Base-by-base conservation (phyloP, 2,888 invertebrate species). In the Gandaritis pyraliata region DNA sequence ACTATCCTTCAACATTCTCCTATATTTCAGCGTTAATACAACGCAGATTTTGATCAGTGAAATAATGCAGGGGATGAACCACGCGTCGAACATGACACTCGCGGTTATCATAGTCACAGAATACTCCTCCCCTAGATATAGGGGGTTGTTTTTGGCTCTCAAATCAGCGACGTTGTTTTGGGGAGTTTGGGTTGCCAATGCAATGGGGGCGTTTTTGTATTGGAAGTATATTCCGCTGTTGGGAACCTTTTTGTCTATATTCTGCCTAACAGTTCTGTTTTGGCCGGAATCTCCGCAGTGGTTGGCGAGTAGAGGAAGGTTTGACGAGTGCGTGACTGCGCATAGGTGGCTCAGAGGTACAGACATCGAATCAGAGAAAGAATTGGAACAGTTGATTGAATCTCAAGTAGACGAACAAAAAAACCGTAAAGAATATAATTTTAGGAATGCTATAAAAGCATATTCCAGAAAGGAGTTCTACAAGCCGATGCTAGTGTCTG, bases 181-280 rank as follows among this genome's bases (percentile, higher is more conserved):
- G 76, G 79, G 78, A 2, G 54, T 77, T 1, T 79, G 78, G 76
- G 69, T 72, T 4, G 66, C 81, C 0, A 81, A 81, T 38, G 71
- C 75, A 0, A 72, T 80, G 15, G 81, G 80, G 2, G 74, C 77
- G 0, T 76, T 73, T 54, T 70, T 68, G 2, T 39, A 74, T 63
- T 79, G 79, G 78, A 78, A 67, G 13, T 68, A 68, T 46, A 77
- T 80, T 13, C 67, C 76, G 1, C 15, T 75, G 4, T 13, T 76
- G 0, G 75, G 75, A 0, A 58, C 74, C 8, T 29, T 67, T 8
- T 49, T 65, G 15, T 69, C 74, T 0, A 0, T 70, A 0, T 73
- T 61, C 29, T 59, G 69, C 0, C 64, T 72, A 1, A 61, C 69
- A 0, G 65, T 61, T 2, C 38, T 70, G 7, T 49, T 63, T 10